Evolutionary conservation across 1,140 invertebrate species (phyloP).

Genomic region (Drosophila nannoptera): DNA sequence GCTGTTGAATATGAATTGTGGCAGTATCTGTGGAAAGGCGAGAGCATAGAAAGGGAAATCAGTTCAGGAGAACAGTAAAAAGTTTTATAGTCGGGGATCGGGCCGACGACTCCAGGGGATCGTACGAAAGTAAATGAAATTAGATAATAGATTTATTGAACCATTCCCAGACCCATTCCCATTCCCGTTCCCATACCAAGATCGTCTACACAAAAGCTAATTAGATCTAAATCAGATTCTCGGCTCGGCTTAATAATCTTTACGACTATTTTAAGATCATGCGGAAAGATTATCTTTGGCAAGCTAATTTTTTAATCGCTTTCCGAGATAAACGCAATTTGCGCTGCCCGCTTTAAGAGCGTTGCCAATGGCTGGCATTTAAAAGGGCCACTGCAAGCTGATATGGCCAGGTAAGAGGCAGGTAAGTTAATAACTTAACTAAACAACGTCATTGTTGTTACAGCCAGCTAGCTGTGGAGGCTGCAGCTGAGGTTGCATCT

Average conservation of each 20-base stretch:
- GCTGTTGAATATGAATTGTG: constrained; percentile 97
- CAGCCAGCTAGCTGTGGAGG: constrained; percentile 22
- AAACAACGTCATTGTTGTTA: constrained; percentile 73
- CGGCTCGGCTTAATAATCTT: neutral
- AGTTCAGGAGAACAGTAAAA: constrained; percentile 27
- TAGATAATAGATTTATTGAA: too few relatives aligned
- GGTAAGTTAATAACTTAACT: constrained; percentile 71
- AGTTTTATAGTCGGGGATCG: neutral
- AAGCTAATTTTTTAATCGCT: constrained; percentile 6
- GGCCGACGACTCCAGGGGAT: too few relatives aligned
- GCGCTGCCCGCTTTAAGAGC: constrained; percentile 44
- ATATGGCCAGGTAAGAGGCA: constrained; percentile 39
- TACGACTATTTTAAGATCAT: neutral
- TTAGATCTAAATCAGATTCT: neutral
- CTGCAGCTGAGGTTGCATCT: neutral
- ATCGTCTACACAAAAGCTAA: neutral
- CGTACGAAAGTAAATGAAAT: too few relatives aligned
- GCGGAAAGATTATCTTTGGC: neutral
- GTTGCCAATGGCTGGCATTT: constrained; percentile 53
- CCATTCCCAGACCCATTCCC: too few relatives aligned
- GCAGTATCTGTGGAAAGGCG: constrained; percentile 80
- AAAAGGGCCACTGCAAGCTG: constrained; percentile 40
- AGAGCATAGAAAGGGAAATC: neutral
- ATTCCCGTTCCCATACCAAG: too few relatives aligned
- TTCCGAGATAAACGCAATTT: constrained; percentile 36